phyloP scores from a whole-genome alignment of 2,888 invertebrate genomes.

The Habrosyne pyritoides region DNA sequence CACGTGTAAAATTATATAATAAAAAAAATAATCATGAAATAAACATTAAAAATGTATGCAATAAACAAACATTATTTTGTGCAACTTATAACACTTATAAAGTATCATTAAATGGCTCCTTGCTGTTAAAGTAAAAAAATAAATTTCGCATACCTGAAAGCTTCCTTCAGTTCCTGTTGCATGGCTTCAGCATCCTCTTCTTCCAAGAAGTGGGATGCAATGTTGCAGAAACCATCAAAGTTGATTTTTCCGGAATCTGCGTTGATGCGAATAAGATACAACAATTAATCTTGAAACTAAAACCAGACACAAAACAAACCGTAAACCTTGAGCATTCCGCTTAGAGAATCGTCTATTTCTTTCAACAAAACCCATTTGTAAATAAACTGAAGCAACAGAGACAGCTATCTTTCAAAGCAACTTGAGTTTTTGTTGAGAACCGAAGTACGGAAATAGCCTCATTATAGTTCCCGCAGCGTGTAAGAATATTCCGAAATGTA shows the following conservation, averaged over 20 bases:
- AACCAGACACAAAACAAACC: conserved; percentile 14
- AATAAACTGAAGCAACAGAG: conserved; percentile 45
- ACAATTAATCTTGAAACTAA: conserved; percentile 23
- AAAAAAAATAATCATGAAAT: too few relatives aligned
- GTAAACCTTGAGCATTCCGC: conserved; percentile 21
- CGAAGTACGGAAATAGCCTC: conserved; percentile 65
- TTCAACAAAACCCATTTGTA: conserved; percentile 36
- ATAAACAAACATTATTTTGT: too few relatives aligned
- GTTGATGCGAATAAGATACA: conserved; percentile 35
- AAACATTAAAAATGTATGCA: too few relatives aligned
- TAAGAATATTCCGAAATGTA: conserved; percentile 73
- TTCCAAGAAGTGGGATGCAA: conserved; percentile 96
- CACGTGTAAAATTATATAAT: too few relatives aligned
- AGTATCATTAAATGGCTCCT: too few relatives aligned
- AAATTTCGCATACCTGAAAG: conserved; percentile 87
- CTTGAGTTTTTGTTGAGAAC: conserved; percentile 29
- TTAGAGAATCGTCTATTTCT: conserved; percentile 26
- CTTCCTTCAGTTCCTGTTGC: conserved; percentile 98
- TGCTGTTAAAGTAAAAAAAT: neutral
- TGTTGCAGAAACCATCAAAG: conserved; percentile 96
- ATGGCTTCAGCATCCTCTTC: conserved; percentile 98
- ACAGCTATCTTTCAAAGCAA: conserved; percentile 45
- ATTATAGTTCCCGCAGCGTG: conserved; percentile 61
- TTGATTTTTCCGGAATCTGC: conserved; percentile 93
- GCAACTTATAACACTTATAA: too few relatives aligned